phyloP scores from a whole-genome alignment of 1,140 invertebrate genomes.

The Paraescarpia echinospica region DNA sequence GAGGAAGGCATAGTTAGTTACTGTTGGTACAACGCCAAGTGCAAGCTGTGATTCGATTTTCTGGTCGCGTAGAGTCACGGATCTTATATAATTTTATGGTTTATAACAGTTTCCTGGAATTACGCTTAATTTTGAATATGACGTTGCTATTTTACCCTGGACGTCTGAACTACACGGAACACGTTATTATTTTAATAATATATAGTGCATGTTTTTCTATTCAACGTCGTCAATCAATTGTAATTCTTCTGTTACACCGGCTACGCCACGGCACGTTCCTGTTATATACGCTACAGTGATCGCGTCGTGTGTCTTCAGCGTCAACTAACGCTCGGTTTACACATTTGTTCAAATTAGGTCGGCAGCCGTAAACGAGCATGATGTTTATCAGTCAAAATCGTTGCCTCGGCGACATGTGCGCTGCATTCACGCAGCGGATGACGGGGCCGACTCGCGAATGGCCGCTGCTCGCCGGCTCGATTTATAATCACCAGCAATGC shows the following conservation, averaged over 20 bases:
- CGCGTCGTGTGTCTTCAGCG: neutral
- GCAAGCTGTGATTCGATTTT: too few relatives aligned
- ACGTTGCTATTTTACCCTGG: too few relatives aligned
- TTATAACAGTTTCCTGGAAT: too few relatives aligned
- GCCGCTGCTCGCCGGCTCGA: neutral
- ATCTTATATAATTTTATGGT: too few relatives aligned
- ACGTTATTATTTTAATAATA: neutral
- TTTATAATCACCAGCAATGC: neutral
- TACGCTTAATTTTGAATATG: too few relatives aligned
- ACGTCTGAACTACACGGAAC: too few relatives aligned
- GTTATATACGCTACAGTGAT: neutral
- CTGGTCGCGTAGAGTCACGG: too few relatives aligned
- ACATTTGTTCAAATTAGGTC: neutral
- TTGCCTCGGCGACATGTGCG: too few relatives aligned
- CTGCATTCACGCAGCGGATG: neutral
- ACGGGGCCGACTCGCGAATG: neutral
- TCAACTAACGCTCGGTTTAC: neutral
- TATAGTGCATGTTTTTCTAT: neutral
- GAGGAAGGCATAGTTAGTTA: too few relatives aligned
- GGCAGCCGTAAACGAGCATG: neutral
- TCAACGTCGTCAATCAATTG: neutral
- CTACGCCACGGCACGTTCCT: too few relatives aligned
- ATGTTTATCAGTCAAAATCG: neutral
- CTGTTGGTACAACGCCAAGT: too few relatives aligned
- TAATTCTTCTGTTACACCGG: neutral